These are phyloP conservation scores for Cyclargus thomasi DNA, from an alignment of 1,140 invertebrate species.

Conservation along the genomic window DNA sequence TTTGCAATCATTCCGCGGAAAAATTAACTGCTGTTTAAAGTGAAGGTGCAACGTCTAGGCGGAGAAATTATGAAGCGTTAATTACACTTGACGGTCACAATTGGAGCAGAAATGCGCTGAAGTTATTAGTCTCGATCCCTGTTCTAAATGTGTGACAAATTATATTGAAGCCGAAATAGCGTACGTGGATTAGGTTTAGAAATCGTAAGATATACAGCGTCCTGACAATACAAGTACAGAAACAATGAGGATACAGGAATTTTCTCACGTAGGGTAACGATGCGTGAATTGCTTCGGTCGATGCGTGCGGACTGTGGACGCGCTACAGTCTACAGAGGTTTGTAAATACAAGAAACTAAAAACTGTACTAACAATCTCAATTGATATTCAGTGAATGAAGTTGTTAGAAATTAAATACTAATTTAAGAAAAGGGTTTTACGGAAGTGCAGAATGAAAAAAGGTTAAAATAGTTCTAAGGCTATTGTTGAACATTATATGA, in stretches of 20 bases:
- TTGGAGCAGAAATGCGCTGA: conserved; percentile 42
- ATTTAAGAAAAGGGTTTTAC: not conserved
- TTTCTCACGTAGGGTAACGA: conserved; percentile 60
- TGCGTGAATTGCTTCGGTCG: conserved; percentile 56
- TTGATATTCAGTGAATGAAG: not conserved
- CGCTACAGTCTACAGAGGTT: conserved; percentile 37
- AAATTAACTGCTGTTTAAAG: conserved; percentile 42
- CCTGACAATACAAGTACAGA: conserved; percentile 44
- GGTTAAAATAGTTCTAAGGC: no score
- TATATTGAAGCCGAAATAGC: conserved; percentile 1
- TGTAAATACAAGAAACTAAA: conserved; percentile 19
- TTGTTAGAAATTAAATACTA: not conserved
- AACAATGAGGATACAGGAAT: conserved; percentile 56
- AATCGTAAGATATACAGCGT: conserved; percentile 20
- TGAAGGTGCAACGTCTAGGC: conserved; percentile 40
- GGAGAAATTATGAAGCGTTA: conserved; percentile 49
- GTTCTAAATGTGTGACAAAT: conserved; percentile 21
- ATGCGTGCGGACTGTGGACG: conserved; percentile 48
- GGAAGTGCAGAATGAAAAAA: not conserved
- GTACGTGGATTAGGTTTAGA: conserved; percentile 14
- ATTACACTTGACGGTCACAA: conserved; percentile 44
- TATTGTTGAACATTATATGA: no score
- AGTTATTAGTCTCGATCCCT: conserved; percentile 33
- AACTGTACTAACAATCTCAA: conserved; percentile 16
- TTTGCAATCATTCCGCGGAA: conserved; percentile 39